These are phyloP conservation scores for Heterotilapia buettikoferi DNA, from an alignment of 2,113 vertebrate genomes.

Conservation along the genomic window DNA sequence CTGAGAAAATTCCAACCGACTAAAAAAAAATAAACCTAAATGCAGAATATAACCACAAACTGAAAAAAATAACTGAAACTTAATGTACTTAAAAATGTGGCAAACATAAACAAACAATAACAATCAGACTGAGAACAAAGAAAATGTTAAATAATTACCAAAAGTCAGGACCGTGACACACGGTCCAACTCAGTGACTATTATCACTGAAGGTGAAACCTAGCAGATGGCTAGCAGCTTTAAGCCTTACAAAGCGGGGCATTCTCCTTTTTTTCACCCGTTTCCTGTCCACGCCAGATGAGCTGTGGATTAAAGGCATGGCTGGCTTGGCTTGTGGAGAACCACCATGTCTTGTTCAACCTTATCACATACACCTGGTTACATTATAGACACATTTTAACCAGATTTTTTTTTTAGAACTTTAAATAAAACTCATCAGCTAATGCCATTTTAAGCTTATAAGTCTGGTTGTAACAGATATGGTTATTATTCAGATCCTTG, in stretches of 20 bases:
- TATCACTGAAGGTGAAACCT: not conserved
- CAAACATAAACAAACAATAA: not conserved
- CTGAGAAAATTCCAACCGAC: not conserved
- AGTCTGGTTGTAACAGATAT: not conserved
- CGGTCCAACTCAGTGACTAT: not conserved
- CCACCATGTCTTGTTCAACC: not conserved
- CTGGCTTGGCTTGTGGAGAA: not conserved
- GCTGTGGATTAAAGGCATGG: not conserved
- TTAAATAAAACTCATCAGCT: not conserved
- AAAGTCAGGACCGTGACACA: not conserved
- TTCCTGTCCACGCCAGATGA: not conserved
- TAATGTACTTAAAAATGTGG: not conserved
- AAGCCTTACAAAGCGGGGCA: not conserved
- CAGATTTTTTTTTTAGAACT: not conserved
- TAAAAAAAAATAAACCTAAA: not conserved
- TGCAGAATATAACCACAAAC: not conserved
- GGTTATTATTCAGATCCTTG: not conserved
- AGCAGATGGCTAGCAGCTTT: not conserved
- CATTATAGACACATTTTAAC: not conserved
- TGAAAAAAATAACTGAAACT: not conserved
- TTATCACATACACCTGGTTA: not conserved
- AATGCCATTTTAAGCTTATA: not conserved
- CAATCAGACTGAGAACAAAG: not conserved
- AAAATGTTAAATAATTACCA: not conserved
- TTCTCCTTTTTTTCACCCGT: not conserved